Conservation (phyloP, 2,113 vertebrate genomes). For the Myodes glareolus region DNA sequence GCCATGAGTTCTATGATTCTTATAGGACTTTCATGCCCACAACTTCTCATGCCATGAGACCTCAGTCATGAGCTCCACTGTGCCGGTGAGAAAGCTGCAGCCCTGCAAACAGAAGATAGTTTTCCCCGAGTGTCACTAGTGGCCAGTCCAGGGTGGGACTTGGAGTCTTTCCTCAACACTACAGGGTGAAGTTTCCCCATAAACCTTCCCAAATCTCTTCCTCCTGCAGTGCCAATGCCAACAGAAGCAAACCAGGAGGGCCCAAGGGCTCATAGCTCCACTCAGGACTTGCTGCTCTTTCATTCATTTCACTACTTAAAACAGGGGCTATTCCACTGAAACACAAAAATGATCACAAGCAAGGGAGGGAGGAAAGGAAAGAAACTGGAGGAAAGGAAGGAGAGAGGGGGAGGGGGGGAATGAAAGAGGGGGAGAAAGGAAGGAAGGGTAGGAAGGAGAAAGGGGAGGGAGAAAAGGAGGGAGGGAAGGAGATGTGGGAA, state of each 20-base stretch:
- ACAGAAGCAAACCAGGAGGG: not conserved
- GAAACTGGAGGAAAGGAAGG: too few relatives aligned
- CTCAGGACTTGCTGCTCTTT: not conserved
- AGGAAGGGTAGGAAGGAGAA: too few relatives aligned
- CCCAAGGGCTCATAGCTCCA: not conserved
- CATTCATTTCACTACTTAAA: not conserved
- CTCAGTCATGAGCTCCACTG: not conserved
- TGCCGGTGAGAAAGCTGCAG: not conserved
- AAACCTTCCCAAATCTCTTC: not conserved
- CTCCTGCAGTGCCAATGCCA: not conserved
- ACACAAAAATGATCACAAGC: not conserved
- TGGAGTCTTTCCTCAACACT: fast-evolving
- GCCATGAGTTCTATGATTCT: not conserved
- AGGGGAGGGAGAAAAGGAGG: too few relatives aligned
- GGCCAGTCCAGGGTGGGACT: not conserved
- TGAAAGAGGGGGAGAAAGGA: fast-evolving
- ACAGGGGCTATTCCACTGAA: not conserved
- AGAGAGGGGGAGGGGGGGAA: fast-evolving
- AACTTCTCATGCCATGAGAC: not conserved
- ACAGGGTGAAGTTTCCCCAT: not conserved
- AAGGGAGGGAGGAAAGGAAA: fast-evolving
- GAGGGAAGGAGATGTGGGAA: too few relatives aligned
- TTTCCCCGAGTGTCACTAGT: fast-evolving
- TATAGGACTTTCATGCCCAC: not conserved
- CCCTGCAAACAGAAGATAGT: not conserved